Evolutionary conservation across 1,140 invertebrate species (phyloP).

Genomic region (Probaryconus sp.): DNA sequence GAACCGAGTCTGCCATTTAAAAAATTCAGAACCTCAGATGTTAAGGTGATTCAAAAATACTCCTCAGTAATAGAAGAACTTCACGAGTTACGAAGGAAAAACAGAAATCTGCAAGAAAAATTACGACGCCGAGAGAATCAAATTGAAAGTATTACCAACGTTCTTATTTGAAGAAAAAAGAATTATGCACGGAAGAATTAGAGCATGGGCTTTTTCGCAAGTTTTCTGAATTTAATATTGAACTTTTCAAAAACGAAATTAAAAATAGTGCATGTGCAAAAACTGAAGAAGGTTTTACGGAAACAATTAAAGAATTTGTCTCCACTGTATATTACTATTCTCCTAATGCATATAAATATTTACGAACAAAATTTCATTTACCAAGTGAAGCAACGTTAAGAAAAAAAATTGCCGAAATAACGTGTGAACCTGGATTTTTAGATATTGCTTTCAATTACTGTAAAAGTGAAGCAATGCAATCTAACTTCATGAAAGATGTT

Average conservation of each 20-base stretch:
- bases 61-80: too few species aligned
- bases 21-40: too few species aligned
- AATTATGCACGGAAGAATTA: conserved; percentile 11
- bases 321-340: too few species aligned
- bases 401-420: conserved; percentile 13
- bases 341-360: too few species aligned
- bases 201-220: not conserved
- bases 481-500: conserved; percentile 30
- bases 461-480: not conserved
- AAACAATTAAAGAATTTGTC: not conserved
- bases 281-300: not conserved
- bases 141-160: not conserved
- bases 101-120: not conserved
- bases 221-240: not conserved
- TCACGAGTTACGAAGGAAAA: too few species aligned
- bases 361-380: not conserved
- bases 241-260: not conserved
- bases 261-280: not conserved
- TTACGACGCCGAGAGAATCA: conserved; percentile 8
- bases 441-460: conserved; percentile 18
- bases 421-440: conserved; percentile 22
- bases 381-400: conserved; percentile 14
- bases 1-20: not conserved
- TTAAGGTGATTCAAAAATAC: too few species aligned
- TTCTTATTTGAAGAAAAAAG: conserved; percentile 2